Evolutionary conservation across 1,140 invertebrate genomes (phyloP).

Genomic region (Dendrolimus punctatus): DNA sequence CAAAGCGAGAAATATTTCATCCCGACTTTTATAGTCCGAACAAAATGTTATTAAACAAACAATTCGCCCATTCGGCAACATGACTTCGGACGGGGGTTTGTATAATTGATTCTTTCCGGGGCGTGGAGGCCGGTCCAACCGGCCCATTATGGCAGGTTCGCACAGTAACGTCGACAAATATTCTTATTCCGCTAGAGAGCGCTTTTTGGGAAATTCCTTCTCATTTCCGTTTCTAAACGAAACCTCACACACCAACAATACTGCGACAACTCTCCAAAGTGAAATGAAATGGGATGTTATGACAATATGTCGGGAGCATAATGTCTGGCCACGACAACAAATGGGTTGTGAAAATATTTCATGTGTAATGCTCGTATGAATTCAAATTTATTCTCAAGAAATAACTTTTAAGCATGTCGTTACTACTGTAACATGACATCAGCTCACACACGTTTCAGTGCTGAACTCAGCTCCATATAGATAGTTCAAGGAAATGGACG

Average conservation of each 20-base stretch:
- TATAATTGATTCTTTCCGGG: slow-evolving; percentile 71
- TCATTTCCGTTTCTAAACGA: slow-evolving; percentile 63
- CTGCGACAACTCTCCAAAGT: slow-evolving; percentile 49
- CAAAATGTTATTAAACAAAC: slow-evolving; percentile 71
- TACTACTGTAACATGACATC: no score
- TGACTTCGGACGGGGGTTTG: slow-evolving; percentile 46
- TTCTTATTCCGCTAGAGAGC: slow-evolving; percentile 57
- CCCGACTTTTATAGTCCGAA: slow-evolving; percentile 47
- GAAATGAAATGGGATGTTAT: slow-evolving; percentile 62
- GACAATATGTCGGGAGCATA: slow-evolving; percentile 50
- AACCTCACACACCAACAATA: slow-evolving; percentile 52
- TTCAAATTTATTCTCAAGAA: slow-evolving; percentile 15
- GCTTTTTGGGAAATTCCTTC: slow-evolving; percentile 55
- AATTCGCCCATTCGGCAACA: slow-evolving; percentile 62
- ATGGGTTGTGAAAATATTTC: slow-evolving; percentile 19
- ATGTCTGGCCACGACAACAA: slow-evolving; percentile 21
- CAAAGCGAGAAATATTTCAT: slow-evolving; percentile 57
- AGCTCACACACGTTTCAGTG: background rate
- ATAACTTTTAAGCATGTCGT: background rate
- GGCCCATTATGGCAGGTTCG: slow-evolving; percentile 42
- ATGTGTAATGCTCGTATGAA: slow-evolving; percentile 7
- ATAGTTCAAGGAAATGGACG: no score
- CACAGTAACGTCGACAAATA: slow-evolving; percentile 50
- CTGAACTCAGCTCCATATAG: no score
- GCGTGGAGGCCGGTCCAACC: slow-evolving; percentile 33